Percentiles rank a stretch among this genome's conserved stretches.
phyloP scores from a whole-genome alignment of 2,113 vertebrate genomes.

The Dryoscopus gambensis region DNA sequence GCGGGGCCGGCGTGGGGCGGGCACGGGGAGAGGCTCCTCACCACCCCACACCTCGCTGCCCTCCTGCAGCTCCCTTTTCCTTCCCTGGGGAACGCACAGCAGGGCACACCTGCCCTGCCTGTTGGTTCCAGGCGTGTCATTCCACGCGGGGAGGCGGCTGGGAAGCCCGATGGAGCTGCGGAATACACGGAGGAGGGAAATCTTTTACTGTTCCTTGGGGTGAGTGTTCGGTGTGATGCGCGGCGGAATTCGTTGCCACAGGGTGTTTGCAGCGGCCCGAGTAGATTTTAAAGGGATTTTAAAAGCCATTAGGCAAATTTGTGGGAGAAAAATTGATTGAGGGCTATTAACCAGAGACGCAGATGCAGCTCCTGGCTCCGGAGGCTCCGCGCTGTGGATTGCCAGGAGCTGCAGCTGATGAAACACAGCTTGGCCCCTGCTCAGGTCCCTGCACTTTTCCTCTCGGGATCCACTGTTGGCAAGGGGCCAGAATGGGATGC shows the following conservation, averaged over 20 bases:
- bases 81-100: no score
- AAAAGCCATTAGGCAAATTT: slow-evolving; percentile 44
- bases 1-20: not conserved
- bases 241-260: not conserved
- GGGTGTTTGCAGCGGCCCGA: not conserved
- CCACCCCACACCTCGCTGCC: fast-evolving
- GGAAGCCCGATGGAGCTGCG: not conserved
- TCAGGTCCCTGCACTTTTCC: not conserved
- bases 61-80: not conserved
- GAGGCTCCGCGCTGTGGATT: not conserved
- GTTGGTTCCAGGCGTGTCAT: not conserved
- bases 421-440: not conserved
- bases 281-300: not conserved
- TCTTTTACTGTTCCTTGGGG: not conserved
- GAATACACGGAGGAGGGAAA: not conserved
- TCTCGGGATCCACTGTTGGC: fast-evolving
- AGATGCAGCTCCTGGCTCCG: not conserved
- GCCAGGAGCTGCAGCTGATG: not conserved
- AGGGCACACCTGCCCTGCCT: not conserved
- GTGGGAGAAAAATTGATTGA: slow-evolving; percentile 32
- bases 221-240: fast-evolving
- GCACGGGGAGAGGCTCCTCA: fast-evolving
- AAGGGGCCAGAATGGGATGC: not conserved
- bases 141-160: fast-evolving
- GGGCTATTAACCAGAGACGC: not conserved